Evolutionary conservation across 2,888 invertebrate genomes (phyloP).

Genomic region (Exephanes ischioxanthus): DNA sequence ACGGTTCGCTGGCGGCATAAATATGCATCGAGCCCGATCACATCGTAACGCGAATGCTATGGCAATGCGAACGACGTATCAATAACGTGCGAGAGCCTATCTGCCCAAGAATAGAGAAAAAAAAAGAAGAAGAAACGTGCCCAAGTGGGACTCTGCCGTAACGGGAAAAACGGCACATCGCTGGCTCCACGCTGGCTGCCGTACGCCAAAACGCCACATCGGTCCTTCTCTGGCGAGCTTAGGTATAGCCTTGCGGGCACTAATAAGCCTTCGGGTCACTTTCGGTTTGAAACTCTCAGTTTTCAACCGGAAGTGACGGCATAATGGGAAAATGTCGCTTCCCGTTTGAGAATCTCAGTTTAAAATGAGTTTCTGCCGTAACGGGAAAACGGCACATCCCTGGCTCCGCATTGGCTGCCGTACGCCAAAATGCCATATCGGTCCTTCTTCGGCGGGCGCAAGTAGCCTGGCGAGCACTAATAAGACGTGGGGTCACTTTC

Average conservation of each 20-base stretch:
- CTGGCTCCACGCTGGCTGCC: not conserved
- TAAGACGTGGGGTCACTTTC: not conserved
- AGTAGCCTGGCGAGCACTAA: not conserved
- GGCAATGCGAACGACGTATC: conserved; percentile 38
- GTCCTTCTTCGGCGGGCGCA: not conserved
- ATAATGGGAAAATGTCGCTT: not conserved
- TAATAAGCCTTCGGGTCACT: not conserved
- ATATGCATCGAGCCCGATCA: conserved; percentile 61
- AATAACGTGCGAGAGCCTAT: not conserved
- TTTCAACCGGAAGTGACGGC: not conserved
- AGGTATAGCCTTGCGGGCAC: not conserved
- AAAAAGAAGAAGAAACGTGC: conserved; percentile 29
- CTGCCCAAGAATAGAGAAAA: conserved; percentile 28
- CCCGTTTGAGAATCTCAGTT: too few relatives aligned
- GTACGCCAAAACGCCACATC: not conserved
- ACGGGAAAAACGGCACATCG: conserved; percentile 1
- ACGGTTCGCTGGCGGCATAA: conserved; percentile 51
- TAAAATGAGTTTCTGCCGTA: too few relatives aligned
- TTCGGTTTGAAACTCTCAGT: not conserved
- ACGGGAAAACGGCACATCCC: not conserved
- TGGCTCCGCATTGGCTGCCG: not conserved
- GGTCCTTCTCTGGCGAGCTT: not conserved
- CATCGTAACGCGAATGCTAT: conserved; percentile 46
- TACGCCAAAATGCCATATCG: not conserved
- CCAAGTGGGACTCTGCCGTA: not conserved